Base-by-base conservation (phyloP, 2,888 invertebrate species). In the Eilema caniola region DNA sequence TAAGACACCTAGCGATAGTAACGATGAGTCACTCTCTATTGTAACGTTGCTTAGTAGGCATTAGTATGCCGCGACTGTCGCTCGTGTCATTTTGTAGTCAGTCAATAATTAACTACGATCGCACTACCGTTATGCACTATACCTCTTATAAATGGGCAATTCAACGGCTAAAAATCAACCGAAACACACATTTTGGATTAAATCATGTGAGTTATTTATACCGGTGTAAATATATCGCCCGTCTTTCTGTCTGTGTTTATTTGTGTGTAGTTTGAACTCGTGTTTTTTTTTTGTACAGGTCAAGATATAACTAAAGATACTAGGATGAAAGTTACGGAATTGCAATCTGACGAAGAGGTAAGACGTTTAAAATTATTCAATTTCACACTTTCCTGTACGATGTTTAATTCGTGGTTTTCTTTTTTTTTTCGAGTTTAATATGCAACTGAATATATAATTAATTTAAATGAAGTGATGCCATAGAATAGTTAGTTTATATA, bases 231-330 rank as follows among this genome's bases (percentile, higher is more conserved):
- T 83, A 79, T 85, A 84, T 77, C 77, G 69, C 76, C 71, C 62
- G 79, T 70, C 47, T 74, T 24, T n/a, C 47, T 67, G 66, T 76
- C 78, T 80, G 85, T 88, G 89, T 90, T 91, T 90, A 89, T 91
- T 89, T 90, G 88, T 83, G 80, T 80, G 69, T 63, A 66, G 73
- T 65, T 79, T 75, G 74, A 76, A 78, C 84, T 83, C 80, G 85
- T 88, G 85, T 79, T 65, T 78, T 82, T 37, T 33, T 88, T 89
- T 89, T 92, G 88, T 90, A 72, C 89, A 95, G 95, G 95, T 89
- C 95, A 95, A 88, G 95, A 95, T 84, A 92, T 94, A 85, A 95
- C 90, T 85, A 95, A 93, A 87, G 96, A 96, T 73, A 95, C 93
- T 69, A 93, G 95, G 87, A 93, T 95, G 90, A 95, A 93, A 90